Base-by-base conservation (phyloP, 2,113 vertebrate genomes). In the Protobothrops mucrosquamatus region DNA sequence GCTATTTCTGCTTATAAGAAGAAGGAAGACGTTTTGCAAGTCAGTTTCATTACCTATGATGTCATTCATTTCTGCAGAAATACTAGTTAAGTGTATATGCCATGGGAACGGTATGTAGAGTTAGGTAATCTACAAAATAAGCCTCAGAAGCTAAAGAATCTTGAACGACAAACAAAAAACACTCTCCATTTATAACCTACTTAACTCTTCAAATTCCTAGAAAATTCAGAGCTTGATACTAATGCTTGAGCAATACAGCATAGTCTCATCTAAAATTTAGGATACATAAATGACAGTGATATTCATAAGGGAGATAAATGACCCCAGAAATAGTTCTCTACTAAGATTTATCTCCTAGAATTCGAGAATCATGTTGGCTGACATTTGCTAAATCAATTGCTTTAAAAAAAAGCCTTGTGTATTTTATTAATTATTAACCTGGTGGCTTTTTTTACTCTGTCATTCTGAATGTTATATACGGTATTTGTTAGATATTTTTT, bases 401-500 rank as follows among this genome's bases (percentile, higher is more conserved):
- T 54, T 34, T 85, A 0, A 29, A 54, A 90, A 59, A 24, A 15
- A 20, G 1, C 1, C 81, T 87, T 51, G 20, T 26, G 26, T 64
- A 46, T 46, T 20, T 39, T 88, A 26, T 23, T 69, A 57, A 57
- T 52, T 88, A 20, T 29, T 56, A 59, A 81, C 34, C 7, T 48
- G 18, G 34, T n/a, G 34, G 23, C 1, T 8, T 2, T 88, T 39
- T 54, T 88, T 1, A 26, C 43, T 74, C 6, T 54, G 11, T 43
- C 2, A 2, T 39, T 89, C 85, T 85, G 39, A 51, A 57, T 26
- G 43, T 22, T 61, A 18, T 11, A 3, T 0, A n/a, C n/a, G n/a
- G n/a, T n/a, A 0, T 18, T 52, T 20, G 1, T 23, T 0, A 0
- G 26, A 2, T 93, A 81, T 4, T 64, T 22, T n/a, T 54, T 20